These are phyloP conservation scores for Nannospalax galili DNA, from an alignment of 2,113 vertebrate genomes.

Conservation along the genomic window DNA sequence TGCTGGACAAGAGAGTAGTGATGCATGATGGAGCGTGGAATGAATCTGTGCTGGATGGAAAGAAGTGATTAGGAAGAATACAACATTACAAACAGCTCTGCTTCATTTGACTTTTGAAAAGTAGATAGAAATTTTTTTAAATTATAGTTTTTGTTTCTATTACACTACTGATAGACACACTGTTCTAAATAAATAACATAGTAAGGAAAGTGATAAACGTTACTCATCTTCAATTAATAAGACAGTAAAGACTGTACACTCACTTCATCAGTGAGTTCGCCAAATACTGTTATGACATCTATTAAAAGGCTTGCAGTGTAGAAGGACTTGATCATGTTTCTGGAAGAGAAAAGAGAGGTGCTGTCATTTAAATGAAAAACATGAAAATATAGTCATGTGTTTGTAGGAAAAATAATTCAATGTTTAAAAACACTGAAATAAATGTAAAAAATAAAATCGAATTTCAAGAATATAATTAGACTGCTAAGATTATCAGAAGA, in stretches of 20 bases:
- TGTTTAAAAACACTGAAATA: conserved; percentile 36
- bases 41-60: neutral
- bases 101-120: conserved; percentile 48
- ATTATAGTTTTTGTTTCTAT: neutral
- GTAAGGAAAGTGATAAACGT: neutral
- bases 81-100: neutral
- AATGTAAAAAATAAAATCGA: conserved; percentile 43
- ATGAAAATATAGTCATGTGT: neutral
- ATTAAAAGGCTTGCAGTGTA: conserved; percentile 97
- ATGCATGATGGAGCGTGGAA: neutral
- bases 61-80: neutral
- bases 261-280: conserved; percentile 97
- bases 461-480: conserved; percentile 22
- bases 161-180: neutral
- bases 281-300: conserved; percentile 96
- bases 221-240: neutral
- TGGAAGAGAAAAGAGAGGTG: conserved; percentile 80
- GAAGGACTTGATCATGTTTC: conserved; percentile 99
- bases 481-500: neutral
- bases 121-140: neutral
- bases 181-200: conserved; percentile 11
- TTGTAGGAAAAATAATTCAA: neutral
- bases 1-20: neutral
- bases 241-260: conserved; percentile 75
- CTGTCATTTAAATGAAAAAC: conserved; percentile 54